Evolutionary conservation across 1,140 invertebrate genomes (phyloP).

Genomic region (Pissodes strobi): DNA sequence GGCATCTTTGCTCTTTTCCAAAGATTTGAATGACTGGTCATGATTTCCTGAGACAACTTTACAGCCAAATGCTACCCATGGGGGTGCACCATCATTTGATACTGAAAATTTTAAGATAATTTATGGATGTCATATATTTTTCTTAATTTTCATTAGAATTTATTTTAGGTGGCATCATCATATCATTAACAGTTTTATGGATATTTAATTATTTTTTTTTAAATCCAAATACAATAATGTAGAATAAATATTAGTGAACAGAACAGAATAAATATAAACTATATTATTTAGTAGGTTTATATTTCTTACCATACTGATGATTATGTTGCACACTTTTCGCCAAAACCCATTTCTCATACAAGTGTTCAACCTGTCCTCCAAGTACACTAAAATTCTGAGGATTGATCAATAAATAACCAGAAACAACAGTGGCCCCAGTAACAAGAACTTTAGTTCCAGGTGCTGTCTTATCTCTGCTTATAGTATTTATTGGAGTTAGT

Average conservation of each 20-base stretch:
- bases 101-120: slow-evolving; percentile 31
- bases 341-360: slow-evolving; percentile 90
- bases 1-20: slow-evolving; percentile 63
- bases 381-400: slow-evolving; percentile 69
- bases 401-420: slow-evolving; percentile 73
- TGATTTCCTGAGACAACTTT: slow-evolving; percentile 66
- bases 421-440: slow-evolving; percentile 60
- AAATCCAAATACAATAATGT: too few relatives aligned
- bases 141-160: too few relatives aligned
- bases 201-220: too few relatives aligned
- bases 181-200: too few relatives aligned
- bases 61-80: slow-evolving; percentile 88
- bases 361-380: slow-evolving; percentile 78
- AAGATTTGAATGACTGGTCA: slow-evolving; percentile 73
- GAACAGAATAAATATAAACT: too few relatives aligned
- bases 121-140: too few relatives aligned
- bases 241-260: too few relatives aligned
- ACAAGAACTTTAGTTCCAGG: slow-evolving; percentile 76
- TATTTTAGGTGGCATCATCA: too few relatives aligned
- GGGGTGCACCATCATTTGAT: slow-evolving; percentile 48
- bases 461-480: slow-evolving; percentile 71
- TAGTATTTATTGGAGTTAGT: slow-evolving; percentile 65
- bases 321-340: slow-evolving; percentile 78
- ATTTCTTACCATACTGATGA: slow-evolving; percentile 56
- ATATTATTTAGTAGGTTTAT: too few relatives aligned